Conservation (phyloP, 1,140 invertebrate genomes). For the Calephelis virginiensis region DNA sequence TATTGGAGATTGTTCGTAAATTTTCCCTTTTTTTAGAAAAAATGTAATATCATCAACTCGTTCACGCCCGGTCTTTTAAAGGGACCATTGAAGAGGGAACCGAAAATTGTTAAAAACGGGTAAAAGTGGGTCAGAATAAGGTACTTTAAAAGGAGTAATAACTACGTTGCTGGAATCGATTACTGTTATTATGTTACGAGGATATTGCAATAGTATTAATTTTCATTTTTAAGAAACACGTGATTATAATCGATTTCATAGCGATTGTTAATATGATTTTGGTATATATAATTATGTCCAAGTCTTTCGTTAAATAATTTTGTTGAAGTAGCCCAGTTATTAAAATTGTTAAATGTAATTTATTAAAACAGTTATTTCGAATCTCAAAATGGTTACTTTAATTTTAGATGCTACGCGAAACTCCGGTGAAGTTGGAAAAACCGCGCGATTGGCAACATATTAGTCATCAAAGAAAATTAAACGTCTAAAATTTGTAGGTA, state of each 20-base stretch:
- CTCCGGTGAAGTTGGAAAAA: too few relatives aligned
- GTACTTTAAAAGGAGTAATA: constrained; percentile 76
- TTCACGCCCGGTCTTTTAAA: constrained; percentile 77
- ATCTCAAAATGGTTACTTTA: too few relatives aligned
- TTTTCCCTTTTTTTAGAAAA: constrained; percentile 66
- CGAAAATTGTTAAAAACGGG: constrained; percentile 71
- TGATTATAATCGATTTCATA: not conserved
- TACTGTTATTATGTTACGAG: constrained; percentile 62
- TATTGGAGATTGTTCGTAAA: constrained; percentile 75
- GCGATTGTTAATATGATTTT: not conserved
- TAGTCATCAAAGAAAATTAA: too few relatives aligned
- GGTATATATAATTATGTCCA: too few relatives aligned
- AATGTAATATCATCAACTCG: constrained; percentile 79
- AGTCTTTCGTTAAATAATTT: too few relatives aligned
- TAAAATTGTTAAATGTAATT: not conserved
- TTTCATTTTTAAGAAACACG: constrained; percentile 8
- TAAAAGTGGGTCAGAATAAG: constrained; percentile 77
- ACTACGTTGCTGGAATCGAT: constrained; percentile 71
- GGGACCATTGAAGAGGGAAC: constrained; percentile 70
- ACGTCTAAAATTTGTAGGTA: too few relatives aligned
- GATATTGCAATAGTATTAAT: not conserved
- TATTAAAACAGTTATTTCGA: too few relatives aligned
- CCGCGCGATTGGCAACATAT: too few relatives aligned
- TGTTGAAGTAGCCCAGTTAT: too few relatives aligned
- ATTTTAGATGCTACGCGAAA: too few relatives aligned